phyloP scores from a whole-genome alignment of 2,797 vertebrate genomes.

The Mareca strepera region DNA sequence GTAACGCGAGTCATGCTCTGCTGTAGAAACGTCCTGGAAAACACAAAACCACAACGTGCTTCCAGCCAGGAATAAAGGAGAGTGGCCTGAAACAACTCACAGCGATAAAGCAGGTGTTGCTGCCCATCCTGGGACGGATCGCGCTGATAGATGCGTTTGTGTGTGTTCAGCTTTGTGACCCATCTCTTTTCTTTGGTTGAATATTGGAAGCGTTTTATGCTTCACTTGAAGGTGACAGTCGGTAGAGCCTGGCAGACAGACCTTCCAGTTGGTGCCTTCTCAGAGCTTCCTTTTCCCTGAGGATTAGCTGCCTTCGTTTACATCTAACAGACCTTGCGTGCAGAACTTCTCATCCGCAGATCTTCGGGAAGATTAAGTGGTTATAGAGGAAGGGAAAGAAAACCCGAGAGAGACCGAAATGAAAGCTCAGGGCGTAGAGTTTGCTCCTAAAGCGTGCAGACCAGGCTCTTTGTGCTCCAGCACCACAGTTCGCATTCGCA shows the following conservation, averaged over 20 bases:
- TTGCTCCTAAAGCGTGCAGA: background rate
- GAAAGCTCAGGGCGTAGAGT: background rate
- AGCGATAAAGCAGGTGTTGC: background rate
- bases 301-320: background rate
- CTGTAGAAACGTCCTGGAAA: background rate
- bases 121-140: background rate
- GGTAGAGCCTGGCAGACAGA: background rate
- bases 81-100: conserved; percentile 16
- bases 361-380: background rate
- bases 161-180: background rate
- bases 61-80: background rate
- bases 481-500: rapidly evolving
- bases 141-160: background rate
- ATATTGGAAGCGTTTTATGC: background rate
- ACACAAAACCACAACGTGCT: background rate
- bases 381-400: background rate
- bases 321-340: background rate
- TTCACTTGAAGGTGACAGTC: background rate
- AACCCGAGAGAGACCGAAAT: background rate
- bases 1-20: background rate
- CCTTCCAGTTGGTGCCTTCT: background rate
- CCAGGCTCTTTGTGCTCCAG: background rate
- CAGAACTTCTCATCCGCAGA: background rate
- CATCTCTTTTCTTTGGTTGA: background rate
- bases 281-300: background rate